Conservation (phyloP, 2,888 invertebrate genomes). For the Diarsia dahlii region DNA sequence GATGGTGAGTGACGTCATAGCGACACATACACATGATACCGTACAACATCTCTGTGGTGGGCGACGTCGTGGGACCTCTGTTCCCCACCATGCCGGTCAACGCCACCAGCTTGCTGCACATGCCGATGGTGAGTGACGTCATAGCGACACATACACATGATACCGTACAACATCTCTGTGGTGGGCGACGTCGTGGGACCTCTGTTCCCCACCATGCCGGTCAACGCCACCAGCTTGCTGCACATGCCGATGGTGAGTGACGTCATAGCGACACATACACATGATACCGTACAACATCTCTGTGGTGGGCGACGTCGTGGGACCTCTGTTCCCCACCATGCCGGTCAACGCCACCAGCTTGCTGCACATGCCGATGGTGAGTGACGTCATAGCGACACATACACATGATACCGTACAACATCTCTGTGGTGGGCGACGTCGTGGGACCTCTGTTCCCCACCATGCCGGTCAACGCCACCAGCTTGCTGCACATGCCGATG, state of each 20-base stretch:
- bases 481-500: slow-evolving; percentile 94
- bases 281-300: too few relatives aligned
- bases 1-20: too few relatives aligned
- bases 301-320: slow-evolving; percentile 97
- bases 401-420: too few relatives aligned
- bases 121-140: too few relatives aligned
- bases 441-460: slow-evolving; percentile 98
- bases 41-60: slow-evolving; percentile 95
- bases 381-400: too few relatives aligned
- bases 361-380: too few relatives aligned
- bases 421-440: slow-evolving; percentile 97
- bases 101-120: slow-evolving; percentile 94
- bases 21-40: too few relatives aligned
- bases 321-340: slow-evolving; percentile 98
- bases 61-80: slow-evolving; percentile 98
- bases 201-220: slow-evolving; percentile 97
- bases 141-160: too few relatives aligned
- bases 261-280: too few relatives aligned
- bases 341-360: slow-evolving; percentile 96
- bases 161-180: too few relatives aligned
- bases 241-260: too few relatives aligned
- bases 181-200: slow-evolving; percentile 98
- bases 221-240: slow-evolving; percentile 95
- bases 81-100: slow-evolving; percentile 98
- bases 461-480: slow-evolving; percentile 97